A percentile compares a stretch with the other conserved stretches of the same genome.
phyloP scores from a whole-genome alignment of 2,888 invertebrate genomes.

The Cotesia congregata region DNA sequence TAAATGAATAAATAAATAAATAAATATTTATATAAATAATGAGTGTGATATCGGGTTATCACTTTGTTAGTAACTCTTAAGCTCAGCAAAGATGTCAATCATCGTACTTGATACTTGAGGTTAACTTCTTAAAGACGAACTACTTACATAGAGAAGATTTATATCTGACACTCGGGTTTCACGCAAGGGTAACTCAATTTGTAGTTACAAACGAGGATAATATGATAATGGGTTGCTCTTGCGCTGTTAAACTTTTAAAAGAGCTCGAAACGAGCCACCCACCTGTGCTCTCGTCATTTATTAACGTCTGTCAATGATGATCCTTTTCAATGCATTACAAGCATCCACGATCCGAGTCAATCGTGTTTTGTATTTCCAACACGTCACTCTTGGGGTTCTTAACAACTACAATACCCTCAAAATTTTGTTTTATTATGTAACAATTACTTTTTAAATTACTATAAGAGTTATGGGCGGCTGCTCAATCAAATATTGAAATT shows the following conservation, averaged over 20 bases:
- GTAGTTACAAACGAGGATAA: slow-evolving; percentile 69
- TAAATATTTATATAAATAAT: slow-evolving; percentile 9
- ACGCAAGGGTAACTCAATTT: slow-evolving; percentile 68
- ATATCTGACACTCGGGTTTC: slow-evolving; percentile 46
- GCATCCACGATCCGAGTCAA: slow-evolving; percentile 2
- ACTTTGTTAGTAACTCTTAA: neutral
- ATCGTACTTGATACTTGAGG: slow-evolving; percentile 38
- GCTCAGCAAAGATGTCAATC: slow-evolving; percentile 8
- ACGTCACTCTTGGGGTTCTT: slow-evolving; percentile 36
- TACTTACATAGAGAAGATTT: slow-evolving; percentile 22
- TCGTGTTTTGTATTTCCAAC: slow-evolving; percentile 12
- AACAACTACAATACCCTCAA: slow-evolving; percentile 4
- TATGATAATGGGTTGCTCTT: slow-evolving; percentile 62
- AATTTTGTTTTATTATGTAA: slow-evolving; percentile 17
- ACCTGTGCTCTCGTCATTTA: slow-evolving; percentile 63
- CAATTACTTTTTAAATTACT: neutral
- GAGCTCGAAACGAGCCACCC: slow-evolving; percentile 47
- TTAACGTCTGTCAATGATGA: slow-evolving; percentile 65
- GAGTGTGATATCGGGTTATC: neutral
- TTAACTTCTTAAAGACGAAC: slow-evolving; percentile 23
- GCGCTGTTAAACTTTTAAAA: slow-evolving; percentile 8
- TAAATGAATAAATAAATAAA: neutral
- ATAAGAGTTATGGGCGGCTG: no score
- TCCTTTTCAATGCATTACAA: slow-evolving; percentile 49
- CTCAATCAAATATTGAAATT: no score